These are phyloP conservation scores for Loriculus beryllinus DNA, from an alignment of 2,797 vertebrate species.

Conservation along the genomic window DNA sequence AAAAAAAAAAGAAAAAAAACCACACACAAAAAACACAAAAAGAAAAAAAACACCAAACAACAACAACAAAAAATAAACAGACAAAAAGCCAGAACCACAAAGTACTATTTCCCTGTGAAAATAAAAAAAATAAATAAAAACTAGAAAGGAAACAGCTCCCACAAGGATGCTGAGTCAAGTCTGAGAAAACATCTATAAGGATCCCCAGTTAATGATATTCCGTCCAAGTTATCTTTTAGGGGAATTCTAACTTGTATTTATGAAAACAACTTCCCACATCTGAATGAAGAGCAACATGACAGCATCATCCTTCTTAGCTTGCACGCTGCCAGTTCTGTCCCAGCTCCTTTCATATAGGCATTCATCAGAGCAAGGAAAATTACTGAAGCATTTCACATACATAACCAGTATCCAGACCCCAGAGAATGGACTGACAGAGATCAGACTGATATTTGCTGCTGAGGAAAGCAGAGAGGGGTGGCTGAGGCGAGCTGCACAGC, in stretches of 20 bases:
- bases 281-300: constrained; percentile 14
- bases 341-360: background rate
- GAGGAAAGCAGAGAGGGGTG: background rate
- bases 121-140: background rate
- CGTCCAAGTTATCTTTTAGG: background rate
- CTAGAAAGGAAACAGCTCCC: background rate
- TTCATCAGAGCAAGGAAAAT: constrained; percentile 34
- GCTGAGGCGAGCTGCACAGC: background rate
- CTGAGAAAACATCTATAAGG: background rate
- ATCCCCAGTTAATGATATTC: background rate
- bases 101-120: background rate
- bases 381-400: constrained; percentile 13
- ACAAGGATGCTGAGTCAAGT: background rate
- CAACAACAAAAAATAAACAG: too few species aligned
- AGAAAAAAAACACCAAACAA: too few species aligned
- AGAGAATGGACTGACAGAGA: background rate
- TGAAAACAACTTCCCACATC: constrained; percentile 32
- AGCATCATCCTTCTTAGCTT: constrained; percentile 40
- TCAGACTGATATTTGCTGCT: background rate
- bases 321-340: constrained; percentile 21
- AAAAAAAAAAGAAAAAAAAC: background rate
- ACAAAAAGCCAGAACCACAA: background rate
- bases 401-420: background rate
- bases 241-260: constrained; percentile 11
- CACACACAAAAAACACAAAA: background rate